A percentile compares a stretch with the other conserved stretches of the same genome.
Evolutionary conservation across 2,113 vertebrate genomes (phyloP).

Genomic region (Origma solitaria): DNA sequence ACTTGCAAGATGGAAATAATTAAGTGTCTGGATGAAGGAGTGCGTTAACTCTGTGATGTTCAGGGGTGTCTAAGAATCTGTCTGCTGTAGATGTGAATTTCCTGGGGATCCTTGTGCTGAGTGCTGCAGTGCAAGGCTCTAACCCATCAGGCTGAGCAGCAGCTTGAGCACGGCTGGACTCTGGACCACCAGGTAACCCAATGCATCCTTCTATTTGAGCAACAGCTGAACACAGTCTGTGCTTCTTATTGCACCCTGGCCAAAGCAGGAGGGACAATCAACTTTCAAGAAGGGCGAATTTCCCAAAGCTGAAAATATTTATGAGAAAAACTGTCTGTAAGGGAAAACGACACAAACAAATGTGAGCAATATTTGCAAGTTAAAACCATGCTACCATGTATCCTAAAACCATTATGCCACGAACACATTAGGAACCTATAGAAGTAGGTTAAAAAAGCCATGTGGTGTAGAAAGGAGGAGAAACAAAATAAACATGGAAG

Average conservation of each 20-base stretch:
- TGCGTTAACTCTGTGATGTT: not conserved
- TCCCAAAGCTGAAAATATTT: not conserved
- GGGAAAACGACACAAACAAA: not conserved
- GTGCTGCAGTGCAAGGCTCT: not conserved
- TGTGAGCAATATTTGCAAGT: not conserved
- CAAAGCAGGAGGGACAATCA: not conserved
- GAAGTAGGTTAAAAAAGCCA: not conserved
- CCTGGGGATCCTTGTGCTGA: not conserved
- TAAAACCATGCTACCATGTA: not conserved
- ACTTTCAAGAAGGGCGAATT: not conserved
- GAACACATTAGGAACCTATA: not conserved
- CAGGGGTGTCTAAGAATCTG: accelerated
- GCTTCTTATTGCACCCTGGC: not conserved
- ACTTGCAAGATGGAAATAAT: conserved; percentile 1
- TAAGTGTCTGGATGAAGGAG: not conserved
- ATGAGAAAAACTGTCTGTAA: not conserved
- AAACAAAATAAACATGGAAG: not conserved
- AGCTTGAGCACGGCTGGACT: not conserved
- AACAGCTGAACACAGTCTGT: not conserved
- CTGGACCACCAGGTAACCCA: not conserved
- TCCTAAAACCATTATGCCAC: not conserved
- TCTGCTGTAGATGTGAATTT: not conserved
- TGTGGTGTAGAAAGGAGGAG: not conserved
- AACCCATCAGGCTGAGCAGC: not conserved
- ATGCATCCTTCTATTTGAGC: not conserved